Evolutionary conservation across 2,888 invertebrate genomes (phyloP), one percentile per base, ranked within the genome.

Genomic region (Esperia sulphurella): DNA sequence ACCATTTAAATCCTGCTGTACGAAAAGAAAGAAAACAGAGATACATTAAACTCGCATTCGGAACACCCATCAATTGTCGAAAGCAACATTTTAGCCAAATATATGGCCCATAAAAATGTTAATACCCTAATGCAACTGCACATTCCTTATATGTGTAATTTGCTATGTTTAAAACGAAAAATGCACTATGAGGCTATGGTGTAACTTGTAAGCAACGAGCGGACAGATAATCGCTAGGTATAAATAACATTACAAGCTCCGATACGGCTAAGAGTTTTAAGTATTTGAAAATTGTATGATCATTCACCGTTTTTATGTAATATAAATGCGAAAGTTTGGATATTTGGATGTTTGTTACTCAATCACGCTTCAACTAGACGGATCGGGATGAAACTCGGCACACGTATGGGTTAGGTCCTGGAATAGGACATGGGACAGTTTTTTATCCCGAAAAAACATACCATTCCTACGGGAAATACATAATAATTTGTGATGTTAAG

Each of bases 71-170:
- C 85, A 83, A 86, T 85, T 85, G 73, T 68, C 53, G 59, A 53
- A 63, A 54, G 66, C 68, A 71, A 68, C 83, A 75, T 68, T 77
- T 21, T 75, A 68, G 71, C 69, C 68, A 58, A 77, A 87, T 82
- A 79, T 85, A 89, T 83, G 59, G 83, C 70, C 85, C 77, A 86
- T 88, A 85, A 87, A 87, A 82, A 87, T 87, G 87, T 86, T 83
- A 88, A 89, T 89, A 81, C 83, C 55, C 68, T 79, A 83, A 85
- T 87, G 79, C 81, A 75, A 85, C 71, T 84, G 87, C 83, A 81
- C 87, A 83, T 83, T 86, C 80, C 83, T 84, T 84, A 73, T 81
- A 70, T 80, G 71, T 78, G 83, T 81, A 88, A 88, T 88, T 88
- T 89, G 87, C 85, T 81, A 80, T 79, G 71, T 81, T 79, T 75